These are phyloP conservation scores for Lordiphosa andalusiaca DNA, from an alignment of 2,888 invertebrate species.

Conservation along the genomic window DNA sequence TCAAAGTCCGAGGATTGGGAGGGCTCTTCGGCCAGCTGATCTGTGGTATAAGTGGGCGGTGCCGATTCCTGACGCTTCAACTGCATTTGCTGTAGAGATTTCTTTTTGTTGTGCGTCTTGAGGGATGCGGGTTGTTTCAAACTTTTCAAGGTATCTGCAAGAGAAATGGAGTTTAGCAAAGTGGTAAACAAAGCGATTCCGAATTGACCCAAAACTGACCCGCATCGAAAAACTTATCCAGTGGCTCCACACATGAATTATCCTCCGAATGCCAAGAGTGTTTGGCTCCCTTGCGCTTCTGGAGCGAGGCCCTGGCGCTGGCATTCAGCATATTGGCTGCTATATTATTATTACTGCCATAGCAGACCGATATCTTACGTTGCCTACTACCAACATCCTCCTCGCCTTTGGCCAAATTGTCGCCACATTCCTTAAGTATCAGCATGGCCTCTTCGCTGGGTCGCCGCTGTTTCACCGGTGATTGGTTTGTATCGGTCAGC, in stretches of 20 bases:
- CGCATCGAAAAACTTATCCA: conserved; percentile 59
- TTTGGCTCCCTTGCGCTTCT: conserved; percentile 66
- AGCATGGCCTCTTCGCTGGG: conserved; percentile 89
- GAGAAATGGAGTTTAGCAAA: background rate
- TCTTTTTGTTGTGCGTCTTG: conserved; percentile 41
- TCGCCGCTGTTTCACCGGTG: conserved; percentile 80
- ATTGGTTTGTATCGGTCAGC: conserved; percentile 59
- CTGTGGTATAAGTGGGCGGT: conserved; percentile 62
- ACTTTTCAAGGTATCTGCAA: conserved; percentile 53
- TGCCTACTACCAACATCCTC: conserved; percentile 47
- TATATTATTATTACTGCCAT: conserved; percentile 73
- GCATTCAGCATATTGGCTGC: conserved; percentile 40
- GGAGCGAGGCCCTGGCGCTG: conserved; percentile 37
- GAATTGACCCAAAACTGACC: conserved; percentile 35
- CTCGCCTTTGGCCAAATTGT: conserved; percentile 23
- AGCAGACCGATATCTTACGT: conserved; percentile 78
- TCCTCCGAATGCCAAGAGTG: conserved; percentile 78
- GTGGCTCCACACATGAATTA: conserved; percentile 36
- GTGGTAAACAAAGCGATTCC: too few species aligned
- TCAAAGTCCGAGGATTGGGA: conserved; percentile 64
- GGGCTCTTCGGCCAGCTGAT: conserved; percentile 27
- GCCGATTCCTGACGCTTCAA: conserved; percentile 81
- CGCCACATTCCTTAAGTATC: conserved; percentile 82
- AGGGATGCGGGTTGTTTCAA: conserved; percentile 16
- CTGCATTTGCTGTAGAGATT: conserved; percentile 30